These are phyloP conservation scores for Orbicella faveolata DNA, from an alignment of 64 coral and sea anemone genomes.

Conservation along the genomic window DNA sequence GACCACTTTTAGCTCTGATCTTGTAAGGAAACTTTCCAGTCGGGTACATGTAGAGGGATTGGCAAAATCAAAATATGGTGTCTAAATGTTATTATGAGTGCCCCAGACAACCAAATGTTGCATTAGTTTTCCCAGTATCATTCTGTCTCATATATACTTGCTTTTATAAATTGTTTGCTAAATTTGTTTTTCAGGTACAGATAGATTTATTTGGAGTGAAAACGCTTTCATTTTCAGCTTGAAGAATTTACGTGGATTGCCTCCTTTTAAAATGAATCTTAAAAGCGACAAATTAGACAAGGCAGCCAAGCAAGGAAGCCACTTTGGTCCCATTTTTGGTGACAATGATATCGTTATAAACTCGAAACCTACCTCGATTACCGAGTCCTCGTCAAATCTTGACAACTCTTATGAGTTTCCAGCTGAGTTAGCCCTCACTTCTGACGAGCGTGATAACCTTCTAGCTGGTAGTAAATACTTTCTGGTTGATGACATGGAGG, in stretches of 20 bases:
- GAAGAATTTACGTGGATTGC: not conserved
- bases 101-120: no score
- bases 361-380: not conserved
- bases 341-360: not conserved
- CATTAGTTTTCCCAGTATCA: not conserved
- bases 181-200: not conserved
- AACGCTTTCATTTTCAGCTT: constrained; percentile 55
- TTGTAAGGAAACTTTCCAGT: no score
- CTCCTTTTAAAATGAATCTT: constrained; percentile 17
- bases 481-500: constrained; percentile 45
- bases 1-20: no score
- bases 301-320: not conserved
- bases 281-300: not conserved
- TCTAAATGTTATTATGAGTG: no score
- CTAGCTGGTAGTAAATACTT: constrained; percentile 36
- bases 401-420: not conserved
- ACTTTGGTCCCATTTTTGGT: constrained; percentile 2
- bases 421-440: not conserved
- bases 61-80: no score
- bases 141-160: not conserved
- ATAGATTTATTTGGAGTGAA: not conserved
- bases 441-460: not conserved
- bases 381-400: not conserved
- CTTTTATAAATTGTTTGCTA: not conserved
- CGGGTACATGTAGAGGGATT: no score